These are phyloP conservation scores for Stenoptilia bipunctidactyla DNA, from an alignment of 2,888 invertebrate species.

Conservation along the genomic window DNA sequence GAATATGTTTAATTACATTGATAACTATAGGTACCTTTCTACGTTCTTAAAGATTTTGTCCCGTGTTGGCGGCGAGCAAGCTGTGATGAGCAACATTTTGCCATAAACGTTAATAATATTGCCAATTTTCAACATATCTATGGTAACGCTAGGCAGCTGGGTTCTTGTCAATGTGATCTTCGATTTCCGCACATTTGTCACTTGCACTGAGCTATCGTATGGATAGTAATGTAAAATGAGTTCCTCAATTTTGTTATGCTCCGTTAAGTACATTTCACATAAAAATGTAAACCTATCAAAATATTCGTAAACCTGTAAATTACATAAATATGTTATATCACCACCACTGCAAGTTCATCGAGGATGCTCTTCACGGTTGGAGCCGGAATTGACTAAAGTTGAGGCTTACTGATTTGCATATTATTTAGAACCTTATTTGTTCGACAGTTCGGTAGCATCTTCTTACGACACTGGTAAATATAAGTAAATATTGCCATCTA, in stretches of 20 bases:
- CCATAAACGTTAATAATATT: slow-evolving; percentile 81
- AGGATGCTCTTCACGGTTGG: too few relatives aligned
- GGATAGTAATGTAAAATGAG: slow-evolving; percentile 83
- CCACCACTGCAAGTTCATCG: too few relatives aligned
- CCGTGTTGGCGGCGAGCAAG: slow-evolving; percentile 79
- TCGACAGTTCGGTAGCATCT: too few relatives aligned
- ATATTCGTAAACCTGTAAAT: slow-evolving; percentile 55
- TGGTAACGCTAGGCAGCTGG: slow-evolving; percentile 72
- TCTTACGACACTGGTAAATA: too few relatives aligned
- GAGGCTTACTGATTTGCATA: too few relatives aligned
- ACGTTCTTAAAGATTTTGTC: slow-evolving; percentile 71
- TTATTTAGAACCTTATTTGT: too few relatives aligned
- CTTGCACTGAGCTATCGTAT: slow-evolving; percentile 83
- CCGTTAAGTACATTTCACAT: slow-evolving; percentile 89
- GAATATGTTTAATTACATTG: too few relatives aligned
- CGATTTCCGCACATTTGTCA: slow-evolving; percentile 73
- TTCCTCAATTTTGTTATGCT: slow-evolving; percentile 76
- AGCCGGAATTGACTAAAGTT: too few relatives aligned
- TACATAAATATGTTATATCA: too few relatives aligned
- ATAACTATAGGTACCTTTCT: slow-evolving; percentile 74
- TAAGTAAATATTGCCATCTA: too few relatives aligned
- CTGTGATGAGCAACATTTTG: slow-evolving; percentile 76
- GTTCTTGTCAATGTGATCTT: slow-evolving; percentile 75
- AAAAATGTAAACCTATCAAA: slow-evolving; percentile 72
- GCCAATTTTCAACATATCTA: slow-evolving; percentile 80